These are phyloP conservation scores for Conger conger DNA, from an alignment of 2,113 vertebrate species.

Conservation along the genomic window DNA sequence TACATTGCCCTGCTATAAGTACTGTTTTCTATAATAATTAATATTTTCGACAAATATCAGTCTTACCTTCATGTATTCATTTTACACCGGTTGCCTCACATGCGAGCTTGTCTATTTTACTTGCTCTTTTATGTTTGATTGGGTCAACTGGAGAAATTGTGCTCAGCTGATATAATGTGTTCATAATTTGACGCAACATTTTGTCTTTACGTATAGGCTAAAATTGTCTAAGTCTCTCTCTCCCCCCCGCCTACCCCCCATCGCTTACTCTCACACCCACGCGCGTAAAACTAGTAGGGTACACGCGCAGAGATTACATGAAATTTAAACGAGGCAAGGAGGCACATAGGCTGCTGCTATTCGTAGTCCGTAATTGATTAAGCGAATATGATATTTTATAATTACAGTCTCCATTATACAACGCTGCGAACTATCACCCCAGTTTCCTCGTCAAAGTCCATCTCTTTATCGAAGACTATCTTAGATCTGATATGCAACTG, in stretches of 20 bases:
- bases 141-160: background rate
- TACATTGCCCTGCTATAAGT: conserved; percentile 40
- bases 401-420: background rate
- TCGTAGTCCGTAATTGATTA: background rate
- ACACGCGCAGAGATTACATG: background rate
- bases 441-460: background rate
- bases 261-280: background rate
- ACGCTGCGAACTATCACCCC: background rate
- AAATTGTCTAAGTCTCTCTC: background rate
- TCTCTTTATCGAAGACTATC: background rate
- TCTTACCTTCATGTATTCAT: background rate
- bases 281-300: background rate
- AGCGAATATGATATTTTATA: background rate
- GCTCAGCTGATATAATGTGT: too few species aligned
- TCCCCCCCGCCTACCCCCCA: too few species aligned
- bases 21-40: conserved; percentile 36
- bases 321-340: background rate
- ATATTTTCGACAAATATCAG: background rate
- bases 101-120: background rate
- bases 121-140: background rate
- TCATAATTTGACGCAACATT: background rate
- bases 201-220: background rate
- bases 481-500: background rate
- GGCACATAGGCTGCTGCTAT: background rate
- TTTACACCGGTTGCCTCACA: background rate